Evolutionary conservation across 2,888 invertebrate genomes (phyloP), one percentile per base, ranked within the genome.

Genomic region (Agrochola circellaris): DNA sequence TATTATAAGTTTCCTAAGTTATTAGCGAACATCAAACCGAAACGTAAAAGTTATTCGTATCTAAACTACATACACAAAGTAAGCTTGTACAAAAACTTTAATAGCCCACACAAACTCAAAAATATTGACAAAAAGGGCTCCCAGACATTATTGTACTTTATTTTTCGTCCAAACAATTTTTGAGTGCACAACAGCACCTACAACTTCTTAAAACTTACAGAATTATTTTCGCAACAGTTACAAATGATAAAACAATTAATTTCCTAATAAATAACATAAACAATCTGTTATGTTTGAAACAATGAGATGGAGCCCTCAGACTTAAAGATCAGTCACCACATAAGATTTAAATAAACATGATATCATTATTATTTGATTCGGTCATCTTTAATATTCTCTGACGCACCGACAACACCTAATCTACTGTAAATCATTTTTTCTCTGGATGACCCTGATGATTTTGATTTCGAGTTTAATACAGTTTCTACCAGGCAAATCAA

Each of bases 1-100:
- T 85, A 88, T 84, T 72, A 70, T 82, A 79, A 79, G 67, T 77
- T 86, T 77, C 82, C 79, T 87, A 88, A 83, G 79, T 83, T 85
- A 88, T 88, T 89, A 89, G 89, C 80, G 88, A 89, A 89, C 89
- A 88, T 89, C 89, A 88, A 89, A 89, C 89, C 89, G 88, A 88
- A 89, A 88, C 62, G 56, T 85, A 87, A 85, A 75, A 56, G 79
- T 86, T 85, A 88, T 75, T 86, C 66, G 51, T 86, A 87, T 76
- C 80, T 87, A 89, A 66, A 83, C 84, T 89, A 89, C 78, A 65
- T 83, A 85, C 86, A 85, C 80, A 84, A 89, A 87, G 62, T 81
- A 84, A 86, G 85, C 82, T 81, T 84, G 73, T 86, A 88, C 76
- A 75, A 89, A 89, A 87, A 84, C 79, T 74, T 75, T 84, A 85